phyloP scores from a whole-genome alignment of 2,888 invertebrate genomes.

The Sepiola atlantica region DNA sequence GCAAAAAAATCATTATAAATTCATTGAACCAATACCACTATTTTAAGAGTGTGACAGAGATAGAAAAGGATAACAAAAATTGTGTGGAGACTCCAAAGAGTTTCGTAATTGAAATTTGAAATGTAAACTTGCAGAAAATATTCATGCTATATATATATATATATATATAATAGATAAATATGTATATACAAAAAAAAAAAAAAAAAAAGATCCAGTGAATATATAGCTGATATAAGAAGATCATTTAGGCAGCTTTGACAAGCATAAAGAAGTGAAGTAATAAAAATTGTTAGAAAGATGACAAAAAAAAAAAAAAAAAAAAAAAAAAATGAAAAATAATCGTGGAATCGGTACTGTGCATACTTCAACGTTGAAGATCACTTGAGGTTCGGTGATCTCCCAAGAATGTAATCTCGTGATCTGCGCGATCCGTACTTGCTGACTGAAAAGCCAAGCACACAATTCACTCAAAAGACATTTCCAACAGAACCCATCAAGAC shows the following conservation, averaged over 20 bases:
- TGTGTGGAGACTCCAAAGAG: neutral
- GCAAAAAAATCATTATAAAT: neutral
- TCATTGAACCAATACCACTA: neutral
- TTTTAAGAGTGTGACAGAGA: neutral
- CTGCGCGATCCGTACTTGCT: conserved; percentile 41
- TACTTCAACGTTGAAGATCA: conserved; percentile 41
- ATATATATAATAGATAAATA: neutral
- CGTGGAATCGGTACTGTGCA: conserved; percentile 36
- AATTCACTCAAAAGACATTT: conserved; percentile 32
- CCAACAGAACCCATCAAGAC: conserved; percentile 13
- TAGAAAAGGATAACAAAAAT: neutral
- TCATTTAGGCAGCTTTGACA: neutral
- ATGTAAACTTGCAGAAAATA: conserved; percentile 32
- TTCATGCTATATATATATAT: neutral
- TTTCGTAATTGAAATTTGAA: neutral
- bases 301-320: conserved; percentile 39
- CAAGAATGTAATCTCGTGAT: conserved; percentile 42
- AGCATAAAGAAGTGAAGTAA: conserved; percentile 34
- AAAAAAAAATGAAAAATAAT: neutral
- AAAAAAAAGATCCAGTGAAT: conserved; percentile 36
- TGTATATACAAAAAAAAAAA: neutral
- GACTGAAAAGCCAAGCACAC: conserved; percentile 45
- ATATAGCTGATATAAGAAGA: neutral
- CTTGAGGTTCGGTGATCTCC: conserved; percentile 43
- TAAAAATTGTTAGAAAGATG: neutral